Percentiles rank a stretch among this genome's conserved stretches.
phyloP scores from a whole-genome alignment of 2,113 vertebrate genomes.

The Malurus alboscapulatus region DNA sequence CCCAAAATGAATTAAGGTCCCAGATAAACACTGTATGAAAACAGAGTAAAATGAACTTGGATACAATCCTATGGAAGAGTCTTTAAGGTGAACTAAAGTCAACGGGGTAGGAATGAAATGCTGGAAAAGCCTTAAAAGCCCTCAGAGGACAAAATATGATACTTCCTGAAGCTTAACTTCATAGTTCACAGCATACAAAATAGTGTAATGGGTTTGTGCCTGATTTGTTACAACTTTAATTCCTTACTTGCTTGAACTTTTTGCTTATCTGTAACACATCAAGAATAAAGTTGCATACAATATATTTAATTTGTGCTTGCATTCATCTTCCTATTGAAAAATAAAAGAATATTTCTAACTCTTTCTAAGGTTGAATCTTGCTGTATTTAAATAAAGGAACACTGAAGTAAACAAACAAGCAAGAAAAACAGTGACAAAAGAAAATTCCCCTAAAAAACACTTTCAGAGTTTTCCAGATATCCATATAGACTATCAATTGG shows the following conservation, averaged over 20 bases:
- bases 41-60: neutral
- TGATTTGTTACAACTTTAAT: neutral
- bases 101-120: neutral
- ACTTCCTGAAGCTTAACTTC: neutral
- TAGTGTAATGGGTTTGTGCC: neutral
- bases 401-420: neutral
- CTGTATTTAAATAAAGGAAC: neutral
- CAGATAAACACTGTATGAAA: neutral
- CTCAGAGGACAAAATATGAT: neutral
- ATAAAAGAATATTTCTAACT: neutral
- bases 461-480: neutral
- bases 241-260: neutral
- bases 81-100: neutral
- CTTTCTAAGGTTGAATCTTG: neutral
- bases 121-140: neutral
- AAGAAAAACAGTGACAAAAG: too few relatives aligned
- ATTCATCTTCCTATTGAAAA: neutral
- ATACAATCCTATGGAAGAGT: neutral
- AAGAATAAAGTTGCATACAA: neutral
- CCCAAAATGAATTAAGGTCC: neutral
- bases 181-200: neutral
- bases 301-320: neutral
- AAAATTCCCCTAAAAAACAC: accelerated
- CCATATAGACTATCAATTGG: neutral
- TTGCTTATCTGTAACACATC: neutral